Base-by-base conservation (phyloP, 1,140 invertebrate species). In the Drosophila kanapiae region DNA sequence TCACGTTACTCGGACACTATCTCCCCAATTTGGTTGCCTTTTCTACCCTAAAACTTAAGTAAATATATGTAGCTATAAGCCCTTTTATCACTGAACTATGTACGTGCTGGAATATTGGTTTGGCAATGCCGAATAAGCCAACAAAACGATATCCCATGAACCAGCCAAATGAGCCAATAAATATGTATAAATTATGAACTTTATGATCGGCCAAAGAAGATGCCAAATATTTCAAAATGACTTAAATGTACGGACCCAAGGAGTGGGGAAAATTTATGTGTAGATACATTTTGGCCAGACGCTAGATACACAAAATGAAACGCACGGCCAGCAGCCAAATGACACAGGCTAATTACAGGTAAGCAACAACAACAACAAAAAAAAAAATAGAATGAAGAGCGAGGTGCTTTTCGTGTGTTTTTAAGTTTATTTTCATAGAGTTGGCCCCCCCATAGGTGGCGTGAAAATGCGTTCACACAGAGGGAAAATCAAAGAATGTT, bases 341-440 rank as follows among this genome's bases (percentile, higher is more conserved):
- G 84, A 87, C 85, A 87, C 71, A 87, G 81, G 85, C 85, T 88
- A 88, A 90, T 88, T 88, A 88, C 85, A 90, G 85, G 86, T 90
- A 90, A 90, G 85, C 23, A 23, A 23, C 23, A 23, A 78, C 7
- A 48, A 29, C 23, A 23, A 47, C 67, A 77, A 77, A 58, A 75
- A 58, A 14, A 54, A 11, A 53, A 58, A 11, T 54, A 67, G 35
- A 49, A 67, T 23, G 14, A 49, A 42, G 40, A 82, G 69, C 79
- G 64, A 63, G 14, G 29, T 45, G 60, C 37, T 38, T 62, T 63
- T 63, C 58, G 64, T 33, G 40, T 23, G 60, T 31, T 42, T 68
- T 90, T 80, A 75, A 88, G 85, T 90, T 88, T 84, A 88, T 88
- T 90, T 88, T 78, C 58, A 75, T 65, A 67, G 62, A 62, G 71